A percentile compares a stretch with the other conserved stretches of the same genome.
Evolutionary conservation across 2,797 vertebrate genomes (phyloP).

Genomic region (Hemitrygon akajei): DNA sequence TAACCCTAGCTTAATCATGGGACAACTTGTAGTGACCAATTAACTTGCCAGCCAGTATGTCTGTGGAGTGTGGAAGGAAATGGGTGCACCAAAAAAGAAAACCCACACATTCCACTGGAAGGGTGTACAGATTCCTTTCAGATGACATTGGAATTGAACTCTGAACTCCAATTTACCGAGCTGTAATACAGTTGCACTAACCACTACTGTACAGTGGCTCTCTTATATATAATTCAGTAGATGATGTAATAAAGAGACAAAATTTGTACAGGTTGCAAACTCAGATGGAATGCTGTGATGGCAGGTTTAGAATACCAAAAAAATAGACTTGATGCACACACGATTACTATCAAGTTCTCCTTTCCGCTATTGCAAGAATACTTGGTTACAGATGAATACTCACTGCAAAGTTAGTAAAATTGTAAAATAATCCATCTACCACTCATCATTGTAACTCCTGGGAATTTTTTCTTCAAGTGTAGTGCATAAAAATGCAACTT

Average conservation of each 20-base stretch:
- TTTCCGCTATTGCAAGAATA: neutral
- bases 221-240: too few species aligned
- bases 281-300: neutral
- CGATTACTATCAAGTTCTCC: neutral
- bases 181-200: too few species aligned
- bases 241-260: neutral
- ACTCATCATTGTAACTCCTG: neutral
- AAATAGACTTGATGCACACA: neutral
- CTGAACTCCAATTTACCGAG: too few species aligned
- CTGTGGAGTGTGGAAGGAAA: too few species aligned
- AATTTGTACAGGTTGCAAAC: neutral
- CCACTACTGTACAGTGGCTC: too few species aligned
- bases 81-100: too few species aligned
- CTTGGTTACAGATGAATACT: neutral
- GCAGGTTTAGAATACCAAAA: neutral
- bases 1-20: too few species aligned
- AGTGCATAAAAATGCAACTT: neutral
- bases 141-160: too few species aligned
- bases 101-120: too few species aligned
- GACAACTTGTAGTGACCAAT: too few species aligned
- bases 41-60: too few species aligned
- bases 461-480: neutral
- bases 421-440: neutral
- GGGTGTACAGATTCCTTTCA: too few species aligned
- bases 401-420: neutral